Percentiles rank a stretch among this genome's conserved stretches.
Evolutionary conservation across 2,888 invertebrate species (phyloP).

Genomic region (Torymus texanus): DNA sequence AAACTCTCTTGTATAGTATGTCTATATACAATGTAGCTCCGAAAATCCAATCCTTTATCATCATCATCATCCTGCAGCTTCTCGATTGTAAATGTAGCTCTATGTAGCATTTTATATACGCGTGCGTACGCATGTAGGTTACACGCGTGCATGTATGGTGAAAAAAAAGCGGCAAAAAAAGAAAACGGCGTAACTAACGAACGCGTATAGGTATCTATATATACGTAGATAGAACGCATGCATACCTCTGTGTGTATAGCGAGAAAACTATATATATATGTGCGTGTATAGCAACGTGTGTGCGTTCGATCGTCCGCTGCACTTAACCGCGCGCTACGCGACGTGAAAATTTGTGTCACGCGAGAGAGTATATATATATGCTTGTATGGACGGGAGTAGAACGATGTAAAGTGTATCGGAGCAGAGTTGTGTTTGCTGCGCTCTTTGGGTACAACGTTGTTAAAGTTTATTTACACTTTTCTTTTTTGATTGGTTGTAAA

Average conservation of each 20-base stretch:
- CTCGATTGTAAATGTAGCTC: not conserved
- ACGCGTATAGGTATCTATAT: not conserved
- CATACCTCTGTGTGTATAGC: not conserved
- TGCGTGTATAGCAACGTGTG: too few species aligned
- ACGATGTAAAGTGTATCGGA: conserved; percentile 2
- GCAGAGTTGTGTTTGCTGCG: not conserved
- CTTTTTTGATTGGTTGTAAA: too few species aligned
- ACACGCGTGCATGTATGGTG: not conserved
- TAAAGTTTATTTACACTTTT: too few species aligned
- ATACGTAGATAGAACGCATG: not conserved
- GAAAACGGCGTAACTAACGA: conserved; percentile 46
- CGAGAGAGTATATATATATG: not conserved
- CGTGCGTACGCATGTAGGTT: too few species aligned
- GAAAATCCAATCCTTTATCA: too few species aligned
- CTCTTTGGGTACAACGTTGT: too few species aligned
- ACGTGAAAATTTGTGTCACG: conserved; percentile 44
- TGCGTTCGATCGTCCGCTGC: conserved; percentile 18
- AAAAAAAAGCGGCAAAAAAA: not conserved
- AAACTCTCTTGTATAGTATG: too few species aligned
- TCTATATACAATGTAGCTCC: too few species aligned
- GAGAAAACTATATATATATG: not conserved
- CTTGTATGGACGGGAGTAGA: not conserved
- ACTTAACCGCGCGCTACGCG: conserved; percentile 2
- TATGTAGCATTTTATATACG: too few species aligned
- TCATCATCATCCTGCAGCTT: too few species aligned